Evolutionary conservation across 1,140 invertebrate species (phyloP), one percentile per base, ranked within the genome.

Genomic region (Harlomillsia oculata): DNA sequence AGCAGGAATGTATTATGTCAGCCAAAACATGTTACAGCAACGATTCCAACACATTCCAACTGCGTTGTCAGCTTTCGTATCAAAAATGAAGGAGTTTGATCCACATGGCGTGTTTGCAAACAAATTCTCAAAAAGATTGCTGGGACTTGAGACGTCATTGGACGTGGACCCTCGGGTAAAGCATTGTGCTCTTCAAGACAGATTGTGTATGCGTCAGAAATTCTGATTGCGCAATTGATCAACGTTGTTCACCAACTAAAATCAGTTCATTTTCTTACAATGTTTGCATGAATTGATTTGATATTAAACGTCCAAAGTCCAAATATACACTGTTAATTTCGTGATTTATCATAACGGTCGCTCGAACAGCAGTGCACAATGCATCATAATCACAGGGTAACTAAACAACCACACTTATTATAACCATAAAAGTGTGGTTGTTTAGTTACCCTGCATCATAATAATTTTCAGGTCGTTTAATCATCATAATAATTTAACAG

Each of bases 51-150:
- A n/a, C n/a, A n/a, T n/a, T n/a, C 45, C 45, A 2, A 32, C 30
- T 30, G 40, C 14, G 3, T 3, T 48, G 8, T 16, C 14, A 2
- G n/a, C 26, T 0, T 48, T 48, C 26, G 3, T 16, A 51, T 16
- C 5, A 8, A 32, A 39, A 5, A 36, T 25, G 23, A 36, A 54
- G 26, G 18, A 48, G 21, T 62, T 41, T 50, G 60, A 62, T n/a
- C 60, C 60, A 20, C 39, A 57, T 37, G 60, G 60, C 16, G 20
- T 53, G 2, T 62, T 62, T 21, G 13, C 40, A 14, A 62, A 62
- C 45, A 37, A 53, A 25, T 62, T 62, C 41, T 54, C 54, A 41
- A 25, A 30, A 36, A 20, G 60, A n/a, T 16, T 62, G 4, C 44
- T 62, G 3, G 43, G 36, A 28, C 0, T 30, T 9, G 34, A 43